phyloP scores from a whole-genome alignment of 1,140 invertebrate genomes.

The Tetranychus urticae region DNA sequence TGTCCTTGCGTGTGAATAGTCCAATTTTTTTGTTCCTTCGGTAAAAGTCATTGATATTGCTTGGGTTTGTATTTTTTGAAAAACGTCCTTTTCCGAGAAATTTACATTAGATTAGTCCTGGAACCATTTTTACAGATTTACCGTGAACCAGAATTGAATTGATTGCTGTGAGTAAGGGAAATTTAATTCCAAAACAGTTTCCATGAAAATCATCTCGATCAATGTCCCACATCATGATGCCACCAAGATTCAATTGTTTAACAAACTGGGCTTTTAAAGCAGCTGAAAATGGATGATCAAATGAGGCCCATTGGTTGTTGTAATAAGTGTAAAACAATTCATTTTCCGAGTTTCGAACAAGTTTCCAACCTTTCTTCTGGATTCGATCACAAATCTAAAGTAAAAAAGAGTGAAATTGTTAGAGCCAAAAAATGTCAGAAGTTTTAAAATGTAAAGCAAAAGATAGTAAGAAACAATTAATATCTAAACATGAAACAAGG shows the following conservation, averaged over 20 bases:
- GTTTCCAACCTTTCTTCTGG: neutral
- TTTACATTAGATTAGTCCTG: too few species aligned
- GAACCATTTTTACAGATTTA: neutral
- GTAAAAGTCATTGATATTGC: too few species aligned
- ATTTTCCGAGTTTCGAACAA: neutral
- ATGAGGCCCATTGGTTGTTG: neutral
- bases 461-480: too few species aligned
- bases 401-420: too few species aligned
- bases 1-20: too few species aligned
- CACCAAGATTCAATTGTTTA: constrained; percentile 15
- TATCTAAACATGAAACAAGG: too few species aligned
- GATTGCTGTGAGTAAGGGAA: constrained; percentile 8
- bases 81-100: too few species aligned
- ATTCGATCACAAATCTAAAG: neutral
- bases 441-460: too few species aligned
- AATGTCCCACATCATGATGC: constrained; percentile 25
- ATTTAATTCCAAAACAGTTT: constrained; percentile 11
- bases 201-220: constrained; percentile 19
- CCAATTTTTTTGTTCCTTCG: too few species aligned
- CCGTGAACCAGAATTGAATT: neutral
- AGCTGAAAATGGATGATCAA: constrained; percentile 24
- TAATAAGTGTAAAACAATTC: neutral
- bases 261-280: constrained; percentile 28
- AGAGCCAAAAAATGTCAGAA: too few species aligned
- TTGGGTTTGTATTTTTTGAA: too few species aligned